phyloP scores from a whole-genome alignment of 2,797 vertebrate species.

The Tachyglossus aculeatus region DNA sequence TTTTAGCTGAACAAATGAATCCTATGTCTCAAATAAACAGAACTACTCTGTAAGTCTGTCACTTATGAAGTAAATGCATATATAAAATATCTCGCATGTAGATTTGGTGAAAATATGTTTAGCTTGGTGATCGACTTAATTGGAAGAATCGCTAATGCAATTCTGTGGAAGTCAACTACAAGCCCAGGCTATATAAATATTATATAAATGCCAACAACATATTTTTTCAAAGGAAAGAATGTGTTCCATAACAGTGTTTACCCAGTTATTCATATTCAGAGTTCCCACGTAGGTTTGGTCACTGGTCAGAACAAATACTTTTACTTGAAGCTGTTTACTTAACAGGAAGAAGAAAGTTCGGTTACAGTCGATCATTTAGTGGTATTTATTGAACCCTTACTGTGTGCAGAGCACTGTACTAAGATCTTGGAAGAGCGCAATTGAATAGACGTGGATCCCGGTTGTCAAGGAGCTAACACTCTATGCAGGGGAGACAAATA shows the following conservation, averaged over 20 bases:
- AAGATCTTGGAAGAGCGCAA: no score
- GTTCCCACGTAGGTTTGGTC: slow-evolving; percentile 61
- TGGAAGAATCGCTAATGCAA: slow-evolving; percentile 44
- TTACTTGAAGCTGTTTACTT: slow-evolving; percentile 62
- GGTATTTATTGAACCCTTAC: no score
- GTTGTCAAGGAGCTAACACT: no score
- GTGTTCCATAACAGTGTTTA: no score
- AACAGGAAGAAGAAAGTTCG: slow-evolving; percentile 52
- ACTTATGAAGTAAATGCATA: slow-evolving; percentile 29
- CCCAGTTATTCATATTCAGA: no score
- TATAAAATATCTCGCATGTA: slow-evolving; percentile 23
- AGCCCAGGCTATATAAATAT: slow-evolving; percentile 54
- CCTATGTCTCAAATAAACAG: slow-evolving; percentile 23
- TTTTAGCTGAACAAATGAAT: slow-evolving; percentile 20
- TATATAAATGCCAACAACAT: slow-evolving; percentile 27
- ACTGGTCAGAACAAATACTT: slow-evolving; percentile 61
- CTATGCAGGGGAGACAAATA: no score
- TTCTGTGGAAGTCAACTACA: slow-evolving; percentile 49
- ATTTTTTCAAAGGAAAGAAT: slow-evolving; percentile 59
- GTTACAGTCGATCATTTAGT: no score
- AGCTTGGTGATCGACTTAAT: slow-evolving; percentile 49
- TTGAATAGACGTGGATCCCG: no score
- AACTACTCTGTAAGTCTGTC: slow-evolving; percentile 11
- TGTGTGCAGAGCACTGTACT: no score
- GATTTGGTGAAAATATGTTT: slow-evolving; percentile 38